Evolutionary conservation across 2,113 vertebrate species (phyloP).

Genomic region (Alligator sinensis): DNA sequence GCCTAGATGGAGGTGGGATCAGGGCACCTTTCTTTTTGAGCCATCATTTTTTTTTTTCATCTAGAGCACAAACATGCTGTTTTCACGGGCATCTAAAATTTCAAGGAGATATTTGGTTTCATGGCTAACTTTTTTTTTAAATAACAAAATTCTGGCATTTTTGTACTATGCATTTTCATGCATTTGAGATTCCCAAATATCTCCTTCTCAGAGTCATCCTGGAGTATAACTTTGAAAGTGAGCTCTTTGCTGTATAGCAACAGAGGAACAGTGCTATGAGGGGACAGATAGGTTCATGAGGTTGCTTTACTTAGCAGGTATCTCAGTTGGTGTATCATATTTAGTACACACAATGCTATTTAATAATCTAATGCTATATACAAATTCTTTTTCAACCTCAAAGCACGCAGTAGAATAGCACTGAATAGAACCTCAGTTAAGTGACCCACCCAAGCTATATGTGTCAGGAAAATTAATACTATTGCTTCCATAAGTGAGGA

Average conservation of each 20-base stretch:
- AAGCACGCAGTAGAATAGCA: background rate
- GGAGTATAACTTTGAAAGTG: background rate
- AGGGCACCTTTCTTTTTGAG: fast-evolving
- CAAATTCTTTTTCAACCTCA: background rate
- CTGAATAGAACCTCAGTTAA: background rate
- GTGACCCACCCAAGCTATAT: background rate
- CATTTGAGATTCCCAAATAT: background rate
- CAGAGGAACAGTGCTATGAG: background rate
- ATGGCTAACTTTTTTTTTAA: background rate
- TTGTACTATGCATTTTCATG: background rate
- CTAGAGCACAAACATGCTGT: fast-evolving
- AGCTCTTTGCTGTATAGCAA: background rate
- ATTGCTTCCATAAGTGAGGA: background rate
- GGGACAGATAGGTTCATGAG: background rate
- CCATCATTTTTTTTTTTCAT: background rate
- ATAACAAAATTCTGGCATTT: fast-evolving
- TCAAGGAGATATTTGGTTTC: fast-evolving
- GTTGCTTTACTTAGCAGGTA: background rate
- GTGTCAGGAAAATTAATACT: background rate
- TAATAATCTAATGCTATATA: background rate
- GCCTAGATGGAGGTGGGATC: no score
- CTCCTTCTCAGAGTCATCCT: background rate
- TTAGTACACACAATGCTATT: background rate
- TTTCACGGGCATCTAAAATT: fast-evolving
- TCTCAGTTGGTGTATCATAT: background rate